Evolutionary conservation across 2,888 invertebrate species (phyloP), one percentile per base, ranked within the genome.

Genomic region (Hylaea fasciaria): DNA sequence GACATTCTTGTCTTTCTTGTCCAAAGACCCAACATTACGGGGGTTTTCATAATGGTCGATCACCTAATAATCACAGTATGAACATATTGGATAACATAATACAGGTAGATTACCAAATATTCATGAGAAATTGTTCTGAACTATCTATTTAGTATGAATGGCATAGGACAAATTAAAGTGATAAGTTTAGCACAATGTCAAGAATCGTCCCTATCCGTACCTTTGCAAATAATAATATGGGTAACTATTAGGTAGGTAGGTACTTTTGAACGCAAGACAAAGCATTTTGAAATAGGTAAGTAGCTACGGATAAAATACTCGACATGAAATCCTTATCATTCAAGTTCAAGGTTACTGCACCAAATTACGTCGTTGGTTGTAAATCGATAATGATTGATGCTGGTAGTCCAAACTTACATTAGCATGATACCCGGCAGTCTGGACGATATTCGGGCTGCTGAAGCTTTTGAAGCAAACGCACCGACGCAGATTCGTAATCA

Each of bases 31-130:
- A 56, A 99, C 99, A 93, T 99, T 99, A 62, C 99, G 94, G 0
- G 99, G 99, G 88, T 99, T 99, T 89, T 99, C 99, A 85, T 99
- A 99, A 85, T 99, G 99, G 85, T 99, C 99, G 73, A 99, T 95
- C 14, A 99, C 98, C 97, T 98, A 72, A 83, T 73, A 53, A 43
- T 35, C 3, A n/a, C n/a, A n/a, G n/a, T n/a, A 35, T 35, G 5
- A 35, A 35, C 35, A 35, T 3, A 28, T 28, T 28, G 28, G 28
- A n/a, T n/a, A n/a, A n/a, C n/a, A n/a, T 28, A 28, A 28, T 28
- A 28, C 28, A 5, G 28, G 28, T 28, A 5, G 28, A n/a, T n/a
- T n/a, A n/a, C n/a, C n/a, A n/a, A n/a, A n/a, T n/a, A 22, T 22
- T 22, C 2, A 22, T 2, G 22, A 22, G 2, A 5, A 22, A 22